Percentiles rank a stretch among this genome's conserved stretches.
phyloP scores from a whole-genome alignment of 2,797 vertebrate genomes.

The Pseudochirops cupreus region DNA sequence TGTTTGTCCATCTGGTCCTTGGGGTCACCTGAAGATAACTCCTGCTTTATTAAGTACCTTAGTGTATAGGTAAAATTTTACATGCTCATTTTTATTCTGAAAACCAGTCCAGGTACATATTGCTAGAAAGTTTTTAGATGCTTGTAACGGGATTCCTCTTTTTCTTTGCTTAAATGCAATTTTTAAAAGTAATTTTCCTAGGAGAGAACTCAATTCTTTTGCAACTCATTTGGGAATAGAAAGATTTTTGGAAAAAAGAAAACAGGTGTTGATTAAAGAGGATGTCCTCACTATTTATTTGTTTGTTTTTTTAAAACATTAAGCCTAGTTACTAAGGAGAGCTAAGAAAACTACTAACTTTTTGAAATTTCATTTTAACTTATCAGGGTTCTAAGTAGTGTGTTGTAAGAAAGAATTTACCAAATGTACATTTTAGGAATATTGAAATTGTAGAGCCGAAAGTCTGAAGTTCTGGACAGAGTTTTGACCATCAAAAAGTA shows the following conservation, averaged over 20 bases:
- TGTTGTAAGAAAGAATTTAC: not conserved
- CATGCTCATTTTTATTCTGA: not conserved
- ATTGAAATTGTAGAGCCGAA: conserved; percentile 15
- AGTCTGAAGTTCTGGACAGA: not conserved
- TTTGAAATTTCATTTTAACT: conserved; percentile 4
- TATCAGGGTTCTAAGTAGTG: not conserved
- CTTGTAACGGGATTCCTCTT: not conserved
- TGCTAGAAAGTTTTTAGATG: not conserved
- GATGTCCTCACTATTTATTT: conserved; percentile 39
- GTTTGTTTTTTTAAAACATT: conserved; percentile 12
- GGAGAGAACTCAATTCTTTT: conserved; percentile 16
- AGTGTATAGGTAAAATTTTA: not conserved
- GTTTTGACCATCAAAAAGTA: conserved; percentile 3
- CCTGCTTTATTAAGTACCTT: not conserved
- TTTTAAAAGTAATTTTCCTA: not conserved
- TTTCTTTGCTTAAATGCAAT: not conserved
- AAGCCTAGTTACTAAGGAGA: not conserved
- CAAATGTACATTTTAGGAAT: conserved; percentile 31
- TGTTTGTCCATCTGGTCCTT: not conserved
- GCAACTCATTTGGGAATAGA: conserved; percentile 7
- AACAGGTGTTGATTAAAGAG: conserved; percentile 34
- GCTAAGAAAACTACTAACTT: conserved; percentile 21
- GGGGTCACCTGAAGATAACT: not conserved
- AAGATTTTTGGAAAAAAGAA: conserved; percentile 36
- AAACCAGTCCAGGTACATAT: not conserved